Percentiles rank a stretch among this genome's conserved stretches.
These are phyloP conservation scores for Balanococcus diminutus DNA, from an alignment of 2,888 invertebrate genomes.

Conservation along the genomic window DNA sequence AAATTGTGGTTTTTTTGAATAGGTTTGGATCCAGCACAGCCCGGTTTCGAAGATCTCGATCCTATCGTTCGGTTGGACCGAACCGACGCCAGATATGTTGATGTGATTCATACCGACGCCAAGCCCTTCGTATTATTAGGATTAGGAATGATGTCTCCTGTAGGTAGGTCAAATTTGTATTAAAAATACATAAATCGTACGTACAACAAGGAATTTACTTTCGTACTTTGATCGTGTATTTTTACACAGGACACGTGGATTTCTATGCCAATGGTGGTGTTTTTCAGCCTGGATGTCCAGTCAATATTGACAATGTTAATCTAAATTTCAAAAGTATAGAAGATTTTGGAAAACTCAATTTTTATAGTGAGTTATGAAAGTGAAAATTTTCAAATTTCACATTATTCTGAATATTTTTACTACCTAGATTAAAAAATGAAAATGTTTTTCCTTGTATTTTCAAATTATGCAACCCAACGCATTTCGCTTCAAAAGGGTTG, in stretches of 20 bases:
- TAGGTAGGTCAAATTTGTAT: constrained; percentile 64
- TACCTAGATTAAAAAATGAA: no score
- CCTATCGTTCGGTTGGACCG: constrained; percentile 65
- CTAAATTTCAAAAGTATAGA: constrained; percentile 58
- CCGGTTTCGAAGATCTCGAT: constrained; percentile 65
- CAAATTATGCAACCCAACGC: no score
- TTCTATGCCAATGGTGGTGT: constrained; percentile 74
- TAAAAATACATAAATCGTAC: no score
- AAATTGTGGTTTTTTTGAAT: constrained; percentile 59
- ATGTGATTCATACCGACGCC: constrained; percentile 70
- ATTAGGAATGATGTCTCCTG: constrained; percentile 67
- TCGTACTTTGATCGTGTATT: neutral
- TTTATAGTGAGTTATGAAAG: constrained; percentile 59
- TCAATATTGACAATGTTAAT: constrained; percentile 58
- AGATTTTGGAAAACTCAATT: constrained; percentile 59
- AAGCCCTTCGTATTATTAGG: constrained; percentile 65
- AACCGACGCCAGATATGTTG: constrained; percentile 68
- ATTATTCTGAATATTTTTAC: no score
- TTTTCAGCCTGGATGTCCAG: constrained; percentile 69
- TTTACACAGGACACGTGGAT: constrained; percentile 65
- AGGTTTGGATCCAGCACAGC: constrained; percentile 72
- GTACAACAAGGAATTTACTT: no score
- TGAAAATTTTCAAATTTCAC: no score
- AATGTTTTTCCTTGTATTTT: no score
- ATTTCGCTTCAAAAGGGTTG: no score